These are phyloP conservation scores for Steinernema carpocapsae DNA, from an alignment of 2,888 invertebrate genomes.

Conservation along the genomic window DNA sequence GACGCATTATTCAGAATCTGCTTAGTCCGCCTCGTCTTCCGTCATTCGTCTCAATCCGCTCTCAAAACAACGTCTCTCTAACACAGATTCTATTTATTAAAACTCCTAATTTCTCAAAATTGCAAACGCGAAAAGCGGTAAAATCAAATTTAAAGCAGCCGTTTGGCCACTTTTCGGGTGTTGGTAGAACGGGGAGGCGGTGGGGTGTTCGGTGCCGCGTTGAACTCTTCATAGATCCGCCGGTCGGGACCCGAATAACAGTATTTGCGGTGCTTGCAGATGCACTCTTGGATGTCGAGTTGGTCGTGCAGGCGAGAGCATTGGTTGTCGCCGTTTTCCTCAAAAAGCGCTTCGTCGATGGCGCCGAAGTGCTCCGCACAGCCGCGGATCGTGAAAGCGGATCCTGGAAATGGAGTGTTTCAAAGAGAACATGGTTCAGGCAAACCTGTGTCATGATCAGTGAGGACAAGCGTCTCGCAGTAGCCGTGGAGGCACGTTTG, in stretches of 20 bases:
- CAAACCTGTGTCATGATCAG: conserved; percentile 59
- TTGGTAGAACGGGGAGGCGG: not conserved
- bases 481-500: conserved; percentile 57
- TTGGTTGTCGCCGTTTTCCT: conserved; percentile 54
- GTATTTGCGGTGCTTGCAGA: conserved; percentile 58
- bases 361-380: conserved; percentile 66
- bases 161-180: not conserved
- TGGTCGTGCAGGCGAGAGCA: conserved; percentile 60
- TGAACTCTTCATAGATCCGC: conserved; percentile 38
- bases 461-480: conserved; percentile 61
- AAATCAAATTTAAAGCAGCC: not conserved
- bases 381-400: conserved; percentile 60
- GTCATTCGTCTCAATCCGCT: not conserved
- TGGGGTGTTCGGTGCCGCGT: conserved; percentile 2
- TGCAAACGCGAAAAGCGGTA: conserved; percentile 1
- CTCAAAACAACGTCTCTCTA: not conserved
- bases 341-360: conserved; percentile 52
- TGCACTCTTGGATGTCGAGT: conserved; percentile 64
- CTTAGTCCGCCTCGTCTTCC: not conserved
- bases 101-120: not conserved
- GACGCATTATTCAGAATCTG: too few relatives aligned
- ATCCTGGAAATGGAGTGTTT: conserved; percentile 33
- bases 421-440: not conserved
- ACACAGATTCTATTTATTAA: conserved; percentile 1
- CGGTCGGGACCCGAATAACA: conserved; percentile 56